phyloP scores from a whole-genome alignment of 64 coral and sea anemone species.

The Stichodactyla helianthus region DNA sequence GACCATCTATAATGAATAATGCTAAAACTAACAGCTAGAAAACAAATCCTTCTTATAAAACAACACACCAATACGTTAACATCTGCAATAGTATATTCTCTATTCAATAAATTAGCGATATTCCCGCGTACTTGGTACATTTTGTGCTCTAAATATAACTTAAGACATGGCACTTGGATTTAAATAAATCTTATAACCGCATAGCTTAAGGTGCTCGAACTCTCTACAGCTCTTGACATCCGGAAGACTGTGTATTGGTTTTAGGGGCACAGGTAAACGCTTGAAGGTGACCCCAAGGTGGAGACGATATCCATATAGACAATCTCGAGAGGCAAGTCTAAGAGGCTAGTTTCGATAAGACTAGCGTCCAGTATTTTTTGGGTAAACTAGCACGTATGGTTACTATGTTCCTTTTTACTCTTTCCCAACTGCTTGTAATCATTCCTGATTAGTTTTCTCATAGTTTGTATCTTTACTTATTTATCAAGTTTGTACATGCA shows the following conservation, averaged over 20 bases:
- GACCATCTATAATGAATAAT: neutral
- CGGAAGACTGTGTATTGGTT: neutral
- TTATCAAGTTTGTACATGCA: too few species aligned
- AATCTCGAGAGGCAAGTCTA: neutral
- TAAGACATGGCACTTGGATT: neutral
- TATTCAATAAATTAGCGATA: slow-evolving; percentile 13
- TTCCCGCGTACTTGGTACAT: slow-evolving; percentile 3
- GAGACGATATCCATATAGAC: neutral
- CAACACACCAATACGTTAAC: neutral
- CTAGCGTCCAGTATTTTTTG: too few species aligned
- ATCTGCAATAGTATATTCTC: neutral
- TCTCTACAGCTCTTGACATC: neutral
- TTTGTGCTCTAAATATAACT: slow-evolving; percentile 6
- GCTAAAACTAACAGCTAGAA: neutral
- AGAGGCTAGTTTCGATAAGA: too few species aligned
- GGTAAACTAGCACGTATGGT: too few species aligned
- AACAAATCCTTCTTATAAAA: neutral
- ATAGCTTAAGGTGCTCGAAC: neutral
- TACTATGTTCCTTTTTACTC: too few species aligned
- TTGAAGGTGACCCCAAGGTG: neutral
- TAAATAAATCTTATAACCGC: slow-evolving; percentile 1
- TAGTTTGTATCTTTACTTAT: too few species aligned
- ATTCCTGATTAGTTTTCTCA: too few species aligned
- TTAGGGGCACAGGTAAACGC: neutral
- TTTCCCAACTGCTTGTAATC: too few species aligned